These are phyloP conservation scores for Acholoe squamosa DNA, from an alignment of 2,888 invertebrate species.

Conservation along the genomic window DNA sequence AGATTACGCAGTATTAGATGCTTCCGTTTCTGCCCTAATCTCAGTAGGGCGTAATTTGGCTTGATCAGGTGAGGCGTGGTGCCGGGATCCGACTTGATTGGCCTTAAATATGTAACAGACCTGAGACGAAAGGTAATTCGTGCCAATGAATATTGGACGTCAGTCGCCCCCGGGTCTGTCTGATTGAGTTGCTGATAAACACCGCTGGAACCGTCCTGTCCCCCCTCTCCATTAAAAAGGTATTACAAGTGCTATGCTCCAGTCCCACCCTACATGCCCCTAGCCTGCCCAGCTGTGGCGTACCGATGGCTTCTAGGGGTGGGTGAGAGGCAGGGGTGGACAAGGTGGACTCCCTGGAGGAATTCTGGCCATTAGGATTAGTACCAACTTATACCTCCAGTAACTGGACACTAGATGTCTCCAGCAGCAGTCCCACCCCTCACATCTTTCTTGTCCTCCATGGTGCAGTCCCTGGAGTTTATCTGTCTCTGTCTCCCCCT, in stretches of 20 bases:
- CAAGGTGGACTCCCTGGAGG: background rate
- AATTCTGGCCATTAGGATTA: background rate
- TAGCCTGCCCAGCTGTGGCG: background rate
- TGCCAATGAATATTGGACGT: constrained; percentile 57
- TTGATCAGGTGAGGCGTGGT: constrained; percentile 18
- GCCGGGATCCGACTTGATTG: constrained; percentile 48
- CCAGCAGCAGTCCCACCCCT: background rate
- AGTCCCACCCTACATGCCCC: background rate
- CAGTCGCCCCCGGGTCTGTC: constrained; percentile 25
- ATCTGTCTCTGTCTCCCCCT: background rate
- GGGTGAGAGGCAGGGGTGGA: background rate
- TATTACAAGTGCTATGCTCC: background rate
- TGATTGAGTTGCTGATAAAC: constrained; percentile 50
- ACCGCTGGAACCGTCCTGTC: constrained; percentile 3
- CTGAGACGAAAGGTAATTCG: constrained; percentile 33
- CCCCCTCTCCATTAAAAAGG: constrained; percentile 47
- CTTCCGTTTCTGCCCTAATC: constrained; percentile 28
- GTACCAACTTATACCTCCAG: background rate
- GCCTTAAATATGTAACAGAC: constrained; percentile 56
- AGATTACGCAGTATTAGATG: constrained; percentile 45
- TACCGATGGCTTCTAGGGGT: background rate
- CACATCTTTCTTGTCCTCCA: background rate
- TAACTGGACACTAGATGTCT: background rate
- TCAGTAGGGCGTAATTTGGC: constrained; percentile 44
- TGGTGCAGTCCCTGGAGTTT: background rate